Evolutionary conservation across 2,113 vertebrate species (phyloP), one percentile per base, ranked within the genome.

Genomic region (Rynchops niger): DNA sequence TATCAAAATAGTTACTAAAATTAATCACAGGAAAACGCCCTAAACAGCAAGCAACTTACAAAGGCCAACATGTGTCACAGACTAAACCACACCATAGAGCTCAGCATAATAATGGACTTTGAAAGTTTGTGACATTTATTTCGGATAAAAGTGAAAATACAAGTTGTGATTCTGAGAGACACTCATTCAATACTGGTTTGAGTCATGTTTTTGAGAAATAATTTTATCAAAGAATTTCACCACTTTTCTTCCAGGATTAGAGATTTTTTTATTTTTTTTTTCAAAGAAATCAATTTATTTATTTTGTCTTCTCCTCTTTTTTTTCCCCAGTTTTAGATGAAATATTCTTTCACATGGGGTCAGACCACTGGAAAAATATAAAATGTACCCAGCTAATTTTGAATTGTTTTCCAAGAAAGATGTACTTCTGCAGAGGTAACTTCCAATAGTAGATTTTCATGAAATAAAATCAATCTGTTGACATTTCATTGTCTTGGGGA

Each of bases 1-100:
- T 72, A 71, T 7, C 43, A 79, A 91, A 84, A 82, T 9, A 86
- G 50, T 38, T 91, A 50, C 88, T 76, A 85, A 96, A 93, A 95
- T 88, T 80, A 88, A 73, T 61, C 15, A 55, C 91, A 91, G 25
- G 23, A 45, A 70, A 84, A 88, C 61, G 30, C 5, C 3, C 18
- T 43, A 85, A 89, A 49, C 36, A 69, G 9, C 23, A 95, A 89
- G 34, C 30, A 91, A 66, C 30, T 88, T 65, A 30, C 11, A 82
- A 95, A 95, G 30, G 49, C 55, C 70, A 88, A 58, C 3, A 32
- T 29, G 1, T 74, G 43, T 34, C 53, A 56, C 15, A 85, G 27
- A 79, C 42, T 82, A 89, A 76, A 47, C 4, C 12, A 74, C 34
- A 38, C 4, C 12, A 63, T 88, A 61, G 17, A 72, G 10, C 13